phyloP scores from a whole-genome alignment of 2,797 vertebrate species.

The Lepus oiostolus region DNA sequence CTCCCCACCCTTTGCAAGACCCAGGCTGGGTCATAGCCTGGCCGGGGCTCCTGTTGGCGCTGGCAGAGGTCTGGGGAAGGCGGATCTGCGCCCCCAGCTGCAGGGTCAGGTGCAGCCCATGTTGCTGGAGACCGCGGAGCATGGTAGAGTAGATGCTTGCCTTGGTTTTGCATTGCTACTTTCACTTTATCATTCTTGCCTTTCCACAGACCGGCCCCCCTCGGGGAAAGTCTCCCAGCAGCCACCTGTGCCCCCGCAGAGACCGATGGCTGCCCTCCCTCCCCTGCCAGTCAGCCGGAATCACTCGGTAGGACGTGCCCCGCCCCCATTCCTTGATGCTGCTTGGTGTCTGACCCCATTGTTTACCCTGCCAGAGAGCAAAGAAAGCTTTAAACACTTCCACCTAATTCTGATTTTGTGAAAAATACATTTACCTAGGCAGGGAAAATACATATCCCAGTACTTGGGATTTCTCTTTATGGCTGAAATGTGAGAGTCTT shows the following conservation, averaged over 20 bases:
- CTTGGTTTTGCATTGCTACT: neutral
- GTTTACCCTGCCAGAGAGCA: conserved; percentile 12
- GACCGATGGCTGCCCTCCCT: conserved; percentile 82
- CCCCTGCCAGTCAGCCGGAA: conserved; percentile 74
- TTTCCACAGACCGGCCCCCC: conserved; percentile 85
- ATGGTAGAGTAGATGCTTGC: neutral
- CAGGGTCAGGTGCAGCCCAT: rapidly evolving
- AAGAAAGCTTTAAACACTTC: neutral
- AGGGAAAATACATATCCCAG: neutral
- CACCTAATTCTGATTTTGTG: neutral
- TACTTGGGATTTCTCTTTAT: neutral
- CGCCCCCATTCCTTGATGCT: neutral
- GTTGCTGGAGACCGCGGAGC: neutral
- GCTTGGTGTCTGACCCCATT: neutral
- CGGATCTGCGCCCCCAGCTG: rapidly evolving
- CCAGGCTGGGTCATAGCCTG: neutral
- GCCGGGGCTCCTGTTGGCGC: rapidly evolving
- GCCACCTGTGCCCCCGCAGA: conserved; percentile 91
- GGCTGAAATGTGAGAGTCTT: neutral
- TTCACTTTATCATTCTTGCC: neutral
- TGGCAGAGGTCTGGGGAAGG: too few relatives aligned
- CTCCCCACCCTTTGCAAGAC: neutral
- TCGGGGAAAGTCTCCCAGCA: conserved; percentile 83
- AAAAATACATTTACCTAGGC: neutral
- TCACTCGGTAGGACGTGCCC: conserved; percentile 82